These are phyloP conservation scores for Proteles cristata DNA, from an alignment of 2,113 vertebrate genomes.

Conservation along the genomic window DNA sequence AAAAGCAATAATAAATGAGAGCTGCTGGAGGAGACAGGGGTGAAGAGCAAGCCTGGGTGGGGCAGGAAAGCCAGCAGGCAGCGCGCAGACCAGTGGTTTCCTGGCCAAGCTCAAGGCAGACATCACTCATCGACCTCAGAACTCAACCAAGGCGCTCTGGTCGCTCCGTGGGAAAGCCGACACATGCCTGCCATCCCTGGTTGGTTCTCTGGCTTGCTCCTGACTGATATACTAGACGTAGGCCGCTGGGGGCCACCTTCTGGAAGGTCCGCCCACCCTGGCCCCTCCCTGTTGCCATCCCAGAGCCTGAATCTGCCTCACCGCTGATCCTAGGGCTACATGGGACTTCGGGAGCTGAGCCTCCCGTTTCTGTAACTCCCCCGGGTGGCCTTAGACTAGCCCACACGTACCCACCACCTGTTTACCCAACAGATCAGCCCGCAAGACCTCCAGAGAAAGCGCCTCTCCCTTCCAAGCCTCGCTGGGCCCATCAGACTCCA, in stretches of 20 bases:
- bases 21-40: neutral
- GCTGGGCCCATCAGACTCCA: neutral
- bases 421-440: neutral
- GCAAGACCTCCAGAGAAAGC: neutral
- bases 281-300: neutral
- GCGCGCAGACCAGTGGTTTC: accelerated
- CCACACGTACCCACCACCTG: neutral
- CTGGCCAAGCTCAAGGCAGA: neutral
- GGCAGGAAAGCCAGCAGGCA: neutral
- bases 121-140: neutral
- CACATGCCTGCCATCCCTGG: neutral
- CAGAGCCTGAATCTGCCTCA: accelerated
- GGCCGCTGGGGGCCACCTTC: neutral
- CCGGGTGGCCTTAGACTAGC: neutral
- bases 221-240: neutral
- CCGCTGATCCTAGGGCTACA: accelerated
- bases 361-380: neutral
- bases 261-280: neutral
- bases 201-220: neutral
- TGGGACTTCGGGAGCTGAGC: neutral
- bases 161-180: neutral
- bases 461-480: neutral
- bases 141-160: neutral
- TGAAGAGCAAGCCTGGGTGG: neutral
- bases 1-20: neutral